These are phyloP conservation scores for Operophtera brumata DNA, from an alignment of 2,888 invertebrate species.

Conservation along the genomic window DNA sequence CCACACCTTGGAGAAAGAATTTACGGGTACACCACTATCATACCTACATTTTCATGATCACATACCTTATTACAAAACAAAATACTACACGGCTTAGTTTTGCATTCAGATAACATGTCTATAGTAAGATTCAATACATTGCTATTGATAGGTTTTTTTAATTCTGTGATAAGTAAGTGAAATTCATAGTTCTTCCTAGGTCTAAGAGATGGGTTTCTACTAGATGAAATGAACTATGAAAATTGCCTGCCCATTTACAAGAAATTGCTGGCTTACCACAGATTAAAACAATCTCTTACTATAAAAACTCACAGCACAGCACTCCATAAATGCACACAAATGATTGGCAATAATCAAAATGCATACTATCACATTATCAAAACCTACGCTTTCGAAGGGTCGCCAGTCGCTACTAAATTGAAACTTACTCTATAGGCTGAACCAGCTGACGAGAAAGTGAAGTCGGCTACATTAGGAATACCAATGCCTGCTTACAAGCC, in stretches of 20 bases:
- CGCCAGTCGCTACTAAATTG: slow-evolving; percentile 51
- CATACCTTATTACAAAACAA: too few species aligned
- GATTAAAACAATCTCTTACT: neutral
- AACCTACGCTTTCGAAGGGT: slow-evolving; percentile 51
- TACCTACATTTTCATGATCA: neutral
- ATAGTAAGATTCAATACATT: neutral
- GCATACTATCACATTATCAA: neutral
- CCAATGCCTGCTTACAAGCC: slow-evolving; percentile 64
- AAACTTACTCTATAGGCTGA: slow-evolving; percentile 73
- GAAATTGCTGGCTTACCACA: too few species aligned
- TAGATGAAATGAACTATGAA: too few species aligned
- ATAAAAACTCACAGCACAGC: slow-evolving; percentile 15
- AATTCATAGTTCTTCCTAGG: too few species aligned
- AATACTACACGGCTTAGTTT: slow-evolving; percentile 7
- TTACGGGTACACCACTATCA: slow-evolving; percentile 52
- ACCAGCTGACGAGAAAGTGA: slow-evolving; percentile 58
- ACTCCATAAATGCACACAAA: slow-evolving; percentile 34
- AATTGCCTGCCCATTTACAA: too few species aligned
- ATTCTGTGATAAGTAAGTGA: too few species aligned
- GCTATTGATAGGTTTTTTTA: too few species aligned
- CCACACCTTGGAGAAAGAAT: slow-evolving; percentile 60
- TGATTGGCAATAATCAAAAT: slow-evolving; percentile 23
- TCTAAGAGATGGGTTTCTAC: too few species aligned
- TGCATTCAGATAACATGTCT: slow-evolving; percentile 4
- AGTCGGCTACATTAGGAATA: slow-evolving; percentile 61